phyloP scores from a whole-genome alignment of 1,140 invertebrate species.

The Drosophila neocordata region DNA sequence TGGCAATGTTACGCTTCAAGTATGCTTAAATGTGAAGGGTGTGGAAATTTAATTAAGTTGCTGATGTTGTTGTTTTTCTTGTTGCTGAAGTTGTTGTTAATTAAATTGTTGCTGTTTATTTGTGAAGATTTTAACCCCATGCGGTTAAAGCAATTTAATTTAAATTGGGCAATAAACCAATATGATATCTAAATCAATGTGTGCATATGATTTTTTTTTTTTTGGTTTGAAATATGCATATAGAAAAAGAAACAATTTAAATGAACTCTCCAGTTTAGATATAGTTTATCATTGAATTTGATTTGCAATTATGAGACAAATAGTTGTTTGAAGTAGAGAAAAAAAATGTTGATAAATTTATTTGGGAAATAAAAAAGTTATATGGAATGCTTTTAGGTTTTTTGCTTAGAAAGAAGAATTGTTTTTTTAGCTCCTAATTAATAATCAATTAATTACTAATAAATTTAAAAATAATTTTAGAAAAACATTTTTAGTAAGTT shows the following conservation, averaged over 20 bases:
- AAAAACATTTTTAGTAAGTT: too few species aligned
- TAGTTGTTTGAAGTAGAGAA: too few species aligned
- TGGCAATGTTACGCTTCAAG: slow-evolving; percentile 36
- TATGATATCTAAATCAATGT: background rate
- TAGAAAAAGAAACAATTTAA: too few species aligned
- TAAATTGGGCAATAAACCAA: background rate
- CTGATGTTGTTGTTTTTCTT: slow-evolving; percentile 23
- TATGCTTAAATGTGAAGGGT: slow-evolving; percentile 28
- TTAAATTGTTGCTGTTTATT: slow-evolving; percentile 54
- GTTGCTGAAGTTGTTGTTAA: slow-evolving; percentile 34
- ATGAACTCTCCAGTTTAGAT: background rate
- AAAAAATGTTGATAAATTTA: too few species aligned
- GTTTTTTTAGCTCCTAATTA: too few species aligned
- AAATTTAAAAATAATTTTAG: too few species aligned
- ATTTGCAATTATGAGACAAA: too few species aligned
- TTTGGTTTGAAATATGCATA: too few species aligned
- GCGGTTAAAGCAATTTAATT: background rate
- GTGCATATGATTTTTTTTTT: background rate
- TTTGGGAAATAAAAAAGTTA: too few species aligned
- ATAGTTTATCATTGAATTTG: background rate
- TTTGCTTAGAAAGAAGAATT: too few species aligned
- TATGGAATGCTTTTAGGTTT: too few species aligned
- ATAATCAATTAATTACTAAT: too few species aligned
- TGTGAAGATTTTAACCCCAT: slow-evolving; percentile 14
- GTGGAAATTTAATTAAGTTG: slow-evolving; percentile 58